phyloP scores from a whole-genome alignment of 2,797 vertebrate genomes.

The Centropyge bicolor region DNA sequence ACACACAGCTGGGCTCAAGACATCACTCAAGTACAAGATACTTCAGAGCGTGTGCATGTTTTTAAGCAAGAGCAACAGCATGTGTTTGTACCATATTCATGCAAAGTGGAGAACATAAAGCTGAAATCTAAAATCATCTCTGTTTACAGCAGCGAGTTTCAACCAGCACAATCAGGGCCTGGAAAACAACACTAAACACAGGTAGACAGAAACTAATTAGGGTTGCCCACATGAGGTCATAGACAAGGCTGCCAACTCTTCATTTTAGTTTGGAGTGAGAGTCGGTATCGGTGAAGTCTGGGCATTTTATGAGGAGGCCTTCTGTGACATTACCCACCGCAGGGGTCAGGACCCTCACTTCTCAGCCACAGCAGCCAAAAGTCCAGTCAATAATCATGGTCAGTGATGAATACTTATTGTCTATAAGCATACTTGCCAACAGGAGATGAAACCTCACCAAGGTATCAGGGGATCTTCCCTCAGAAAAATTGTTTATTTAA shows the following conservation, averaged over 20 bases:
- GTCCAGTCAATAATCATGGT: not conserved
- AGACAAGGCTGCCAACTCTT: not conserved
- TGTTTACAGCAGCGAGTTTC: slow-evolving; percentile 45
- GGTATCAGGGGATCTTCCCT: not conserved
- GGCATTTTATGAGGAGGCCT: too few species aligned
- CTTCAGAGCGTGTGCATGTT: slow-evolving; percentile 21
- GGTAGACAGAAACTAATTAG: slow-evolving; percentile 19
- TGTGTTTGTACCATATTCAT: not conserved
- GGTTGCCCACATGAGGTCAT: slow-evolving; percentile 13
- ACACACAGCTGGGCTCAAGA: slow-evolving; percentile 77
- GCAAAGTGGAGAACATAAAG: slow-evolving; percentile 24
- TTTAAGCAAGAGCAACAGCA: slow-evolving; percentile 15
- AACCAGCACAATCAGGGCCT: slow-evolving; percentile 34
- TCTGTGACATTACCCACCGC: too few species aligned
- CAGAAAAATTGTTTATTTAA: not conserved
- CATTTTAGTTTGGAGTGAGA: not conserved
- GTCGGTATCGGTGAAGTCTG: too few species aligned
- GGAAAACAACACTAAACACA: slow-evolving; percentile 26
- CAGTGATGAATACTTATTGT: not conserved
- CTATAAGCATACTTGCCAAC: not conserved
- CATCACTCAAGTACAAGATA: slow-evolving; percentile 60
- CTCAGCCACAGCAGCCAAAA: not conserved
- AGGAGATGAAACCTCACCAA: not conserved
- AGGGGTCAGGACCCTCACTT: not conserved
- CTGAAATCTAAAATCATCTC: not conserved